Percentiles rank a stretch among this genome's conserved stretches.
Evolutionary conservation across 2,797 vertebrate genomes (phyloP).

Genomic region (Malurus splendens): DNA sequence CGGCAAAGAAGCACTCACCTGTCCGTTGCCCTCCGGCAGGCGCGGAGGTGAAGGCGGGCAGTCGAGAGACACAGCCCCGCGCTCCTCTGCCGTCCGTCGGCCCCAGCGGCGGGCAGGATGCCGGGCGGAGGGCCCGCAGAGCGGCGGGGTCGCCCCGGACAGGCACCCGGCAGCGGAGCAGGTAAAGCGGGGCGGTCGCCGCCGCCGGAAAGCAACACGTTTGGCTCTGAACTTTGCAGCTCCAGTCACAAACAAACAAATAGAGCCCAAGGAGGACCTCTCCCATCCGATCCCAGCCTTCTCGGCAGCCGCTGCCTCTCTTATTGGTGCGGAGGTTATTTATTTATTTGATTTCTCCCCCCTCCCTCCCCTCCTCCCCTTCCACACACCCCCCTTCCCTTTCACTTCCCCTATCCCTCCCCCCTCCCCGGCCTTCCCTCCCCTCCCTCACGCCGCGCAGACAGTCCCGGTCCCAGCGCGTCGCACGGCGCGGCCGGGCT

Average conservation of each 20-base stretch:
- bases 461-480: not conserved
- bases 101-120: constrained; percentile 5
- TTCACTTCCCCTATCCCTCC: no score
- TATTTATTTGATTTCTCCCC: constrained; percentile 66
- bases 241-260: constrained; percentile 56
- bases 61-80: not conserved
- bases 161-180: not conserved
- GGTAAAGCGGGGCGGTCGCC: constrained; percentile 28
- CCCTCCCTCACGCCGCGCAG: not conserved
- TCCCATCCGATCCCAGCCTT: constrained; percentile 28
- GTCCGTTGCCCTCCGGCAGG: not conserved
- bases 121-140: not conserved
- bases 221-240: constrained; percentile 68
- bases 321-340: constrained; percentile 68
- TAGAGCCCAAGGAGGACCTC: not conserved
- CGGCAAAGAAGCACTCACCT: constrained; percentile 57
- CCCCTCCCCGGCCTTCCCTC: not conserved
- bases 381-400: not conserved
- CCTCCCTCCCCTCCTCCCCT: not conserved
- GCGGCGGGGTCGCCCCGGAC: not conserved
- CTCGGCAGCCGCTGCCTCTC: constrained; percentile 55
- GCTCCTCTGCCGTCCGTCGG: constrained; percentile 2
- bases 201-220: constrained; percentile 62
- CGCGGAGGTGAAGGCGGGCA: not conserved
- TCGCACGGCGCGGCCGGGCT: not conserved